Base-by-base conservation (phyloP, 1,140 invertebrate species). In the Leptopilina boulardi region DNA sequence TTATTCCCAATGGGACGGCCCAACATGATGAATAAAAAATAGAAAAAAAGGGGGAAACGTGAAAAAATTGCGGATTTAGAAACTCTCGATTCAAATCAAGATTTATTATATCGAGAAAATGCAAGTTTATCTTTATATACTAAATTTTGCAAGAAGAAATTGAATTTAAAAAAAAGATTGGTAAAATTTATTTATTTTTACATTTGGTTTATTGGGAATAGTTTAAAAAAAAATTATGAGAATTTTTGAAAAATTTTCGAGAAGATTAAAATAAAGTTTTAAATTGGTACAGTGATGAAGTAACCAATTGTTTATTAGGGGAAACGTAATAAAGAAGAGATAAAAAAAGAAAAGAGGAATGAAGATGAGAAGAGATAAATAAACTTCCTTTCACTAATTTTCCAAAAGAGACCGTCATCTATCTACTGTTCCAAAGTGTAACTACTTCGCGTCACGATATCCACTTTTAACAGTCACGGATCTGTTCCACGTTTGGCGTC, bases 401-500 rank as follows among this genome's bases (percentile, higher is more conserved):
- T 59, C 56, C 73, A 54, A 66, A 78, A 76, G 78, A 71, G 78
- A 71, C 77, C 77, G 73, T 77, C 72, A 77, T 83, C 80, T 76
- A 77, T 82, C 79, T 78, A 41, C 56, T 73, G 76, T 73, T 78
- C 51, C 70, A 72, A 47, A 47, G 79, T 78, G 73, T 83, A 84
- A 83, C 76, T 80, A 77, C 76, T 71, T 47, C 34, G 38, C 73
- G 77, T 85, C 81, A 84, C 80, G 78, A 73, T 66, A 83, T 73
- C 77, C 56, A 77, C 80, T 80, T 74, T 70, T n/a, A 66, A 72
- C 47, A 73, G 71, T 77, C 70, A 76, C 78, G 54, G 78, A 30
- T 38, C 26, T 72, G 70, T 80, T 78, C 66, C 21, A 18, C 38
- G 26, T 30, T 72, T 79, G 71, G 75, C 76, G 74, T 76, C 59